Conservation (phyloP, 1,140 invertebrate species). For the Drosophila kepulauana region DNA sequence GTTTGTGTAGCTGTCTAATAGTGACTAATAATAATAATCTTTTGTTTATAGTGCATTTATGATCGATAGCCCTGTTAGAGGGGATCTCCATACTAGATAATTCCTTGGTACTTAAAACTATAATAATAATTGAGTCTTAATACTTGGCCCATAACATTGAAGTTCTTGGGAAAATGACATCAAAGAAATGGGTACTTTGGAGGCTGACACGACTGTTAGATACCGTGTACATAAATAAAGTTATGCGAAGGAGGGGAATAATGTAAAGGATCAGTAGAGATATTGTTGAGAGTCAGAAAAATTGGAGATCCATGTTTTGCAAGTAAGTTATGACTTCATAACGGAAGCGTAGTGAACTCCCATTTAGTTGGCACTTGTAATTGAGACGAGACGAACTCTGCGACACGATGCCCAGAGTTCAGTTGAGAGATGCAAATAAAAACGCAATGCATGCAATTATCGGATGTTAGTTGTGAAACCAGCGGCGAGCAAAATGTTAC, state of each 20-base stretch:
- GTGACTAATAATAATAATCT: too few relatives aligned
- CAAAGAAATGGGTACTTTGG: background rate
- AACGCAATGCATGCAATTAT: conserved; percentile 23
- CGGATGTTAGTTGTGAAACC: conserved; percentile 15
- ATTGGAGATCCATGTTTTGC: background rate
- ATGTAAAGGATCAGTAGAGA: too few relatives aligned
- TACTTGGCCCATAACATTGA: background rate
- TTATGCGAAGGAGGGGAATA: background rate
- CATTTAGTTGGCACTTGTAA: background rate
- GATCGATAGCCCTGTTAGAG: too few relatives aligned
- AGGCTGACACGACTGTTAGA: background rate
- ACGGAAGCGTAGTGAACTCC: background rate
- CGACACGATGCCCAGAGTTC: background rate
- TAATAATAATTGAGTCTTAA: conserved; percentile 2
- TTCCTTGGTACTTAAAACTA: conserved; percentile 15
- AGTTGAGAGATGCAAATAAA: conserved; percentile 16
- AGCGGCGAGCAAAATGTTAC: background rate
- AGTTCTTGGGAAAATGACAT: background rate
- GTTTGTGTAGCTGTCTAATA: too few relatives aligned
- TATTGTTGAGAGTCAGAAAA: too few relatives aligned
- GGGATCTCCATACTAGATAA: background rate
- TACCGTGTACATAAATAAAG: conserved; percentile 2
- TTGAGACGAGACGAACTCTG: conserved; percentile 4
- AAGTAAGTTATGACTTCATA: background rate
- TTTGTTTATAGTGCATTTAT: too few relatives aligned